Conservation (phyloP, 2,888 invertebrate genomes). For the Hirtodrosophila histrioides region DNA sequence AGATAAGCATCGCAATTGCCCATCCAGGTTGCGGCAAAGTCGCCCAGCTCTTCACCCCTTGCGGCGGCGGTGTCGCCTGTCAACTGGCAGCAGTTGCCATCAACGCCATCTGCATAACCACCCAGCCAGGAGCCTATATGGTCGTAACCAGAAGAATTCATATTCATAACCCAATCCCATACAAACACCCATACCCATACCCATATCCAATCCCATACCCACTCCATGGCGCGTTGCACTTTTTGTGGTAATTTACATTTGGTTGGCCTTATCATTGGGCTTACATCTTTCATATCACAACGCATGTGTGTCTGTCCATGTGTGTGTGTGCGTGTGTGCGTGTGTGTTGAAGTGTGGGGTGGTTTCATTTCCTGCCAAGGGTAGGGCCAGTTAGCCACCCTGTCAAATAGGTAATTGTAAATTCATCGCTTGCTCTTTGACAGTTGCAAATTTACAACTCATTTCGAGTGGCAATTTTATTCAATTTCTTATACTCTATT, state of each 20-base stretch:
- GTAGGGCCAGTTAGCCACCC: conserved; percentile 46
- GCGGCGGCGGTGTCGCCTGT: conserved; percentile 32
- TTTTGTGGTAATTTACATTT: conserved; percentile 77
- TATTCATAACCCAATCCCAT: conserved; percentile 4
- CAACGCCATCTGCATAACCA: conserved; percentile 32
- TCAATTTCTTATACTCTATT: not conserved
- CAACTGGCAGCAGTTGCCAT: conserved; percentile 23
- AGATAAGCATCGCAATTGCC: conserved; percentile 65
- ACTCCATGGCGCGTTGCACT: conserved; percentile 42
- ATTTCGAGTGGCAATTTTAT: conserved; percentile 41
- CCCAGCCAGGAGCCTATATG: conserved; percentile 13
- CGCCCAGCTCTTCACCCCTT: conserved; percentile 19
- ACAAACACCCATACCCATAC: conserved; percentile 10
- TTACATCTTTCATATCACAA: conserved; percentile 42
- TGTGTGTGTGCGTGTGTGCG: conserved; percentile 4
- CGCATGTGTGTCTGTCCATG: not conserved
- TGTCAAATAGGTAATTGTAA: conserved; percentile 32
- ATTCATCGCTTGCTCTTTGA: conserved; percentile 38
- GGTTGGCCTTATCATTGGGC: conserved; percentile 47
- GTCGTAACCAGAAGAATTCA: conserved; percentile 2
- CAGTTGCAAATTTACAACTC: conserved; percentile 40
- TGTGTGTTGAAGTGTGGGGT: conserved; percentile 20
- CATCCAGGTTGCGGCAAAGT: conserved; percentile 26
- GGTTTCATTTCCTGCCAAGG: conserved; percentile 21
- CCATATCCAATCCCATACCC: conserved; percentile 1